Evolutionary conservation across 2,113 vertebrate genomes (phyloP).

Genomic region (Ranitomeya variabilis): DNA sequence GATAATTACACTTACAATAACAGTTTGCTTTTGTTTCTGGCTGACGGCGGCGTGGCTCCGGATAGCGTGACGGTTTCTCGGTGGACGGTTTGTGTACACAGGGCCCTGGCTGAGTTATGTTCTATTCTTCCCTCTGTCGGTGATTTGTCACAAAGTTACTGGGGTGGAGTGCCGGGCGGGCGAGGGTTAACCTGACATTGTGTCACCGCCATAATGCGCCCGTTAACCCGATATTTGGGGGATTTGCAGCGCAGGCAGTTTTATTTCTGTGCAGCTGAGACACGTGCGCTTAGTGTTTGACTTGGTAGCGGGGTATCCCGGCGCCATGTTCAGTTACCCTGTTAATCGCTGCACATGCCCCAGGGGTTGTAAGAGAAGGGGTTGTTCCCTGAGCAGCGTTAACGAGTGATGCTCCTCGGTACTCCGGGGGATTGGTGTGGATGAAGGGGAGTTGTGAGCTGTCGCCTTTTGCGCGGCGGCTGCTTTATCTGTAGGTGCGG

Average conservation of each 20-base stretch:
- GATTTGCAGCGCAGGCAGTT: not conserved
- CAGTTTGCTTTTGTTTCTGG: conserved; percentile 55
- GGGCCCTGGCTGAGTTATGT: not conserved
- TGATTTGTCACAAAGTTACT: conserved; percentile 40
- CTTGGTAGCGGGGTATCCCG: not conserved
- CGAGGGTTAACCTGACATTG: not conserved
- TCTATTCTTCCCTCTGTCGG: not conserved
- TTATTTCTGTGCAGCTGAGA: not conserved
- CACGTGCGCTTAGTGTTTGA: conserved; percentile 23
- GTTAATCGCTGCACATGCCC: not conserved
- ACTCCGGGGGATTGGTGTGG: not conserved
- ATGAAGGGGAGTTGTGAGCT: not conserved
- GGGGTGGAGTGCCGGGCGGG: conserved; percentile 9
- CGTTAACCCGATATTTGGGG: not conserved
- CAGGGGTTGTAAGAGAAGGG: not conserved
- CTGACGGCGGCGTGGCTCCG: not conserved
- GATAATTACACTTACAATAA: conserved; percentile 50
- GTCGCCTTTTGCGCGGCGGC: not conserved
- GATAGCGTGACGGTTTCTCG: conserved; percentile 8
- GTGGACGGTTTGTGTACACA: conserved; percentile 30
- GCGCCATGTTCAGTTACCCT: conserved; percentile 31
- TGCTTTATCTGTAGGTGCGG: not conserved
- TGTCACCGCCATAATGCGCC: not conserved
- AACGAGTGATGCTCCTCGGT: not conserved
- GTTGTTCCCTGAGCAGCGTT: not conserved